Conservation (phyloP, 2,113 vertebrate species). For the Tragelaphus scriptus region DNA sequence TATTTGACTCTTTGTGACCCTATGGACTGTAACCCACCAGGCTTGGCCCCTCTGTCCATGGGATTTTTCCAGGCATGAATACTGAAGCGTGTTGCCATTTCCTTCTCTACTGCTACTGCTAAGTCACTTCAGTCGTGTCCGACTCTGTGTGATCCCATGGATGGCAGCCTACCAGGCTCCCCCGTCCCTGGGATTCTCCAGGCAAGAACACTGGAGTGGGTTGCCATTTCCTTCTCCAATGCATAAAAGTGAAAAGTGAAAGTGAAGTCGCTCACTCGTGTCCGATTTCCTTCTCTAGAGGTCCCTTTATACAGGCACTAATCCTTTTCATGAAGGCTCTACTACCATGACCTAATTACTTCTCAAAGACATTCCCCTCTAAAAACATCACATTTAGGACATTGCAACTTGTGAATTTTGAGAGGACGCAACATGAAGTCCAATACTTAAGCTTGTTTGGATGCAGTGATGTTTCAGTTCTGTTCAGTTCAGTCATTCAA, state of each 20-base stretch:
- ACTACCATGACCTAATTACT: not conserved
- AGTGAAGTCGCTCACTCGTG: too few relatives aligned
- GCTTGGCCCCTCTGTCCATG: not conserved
- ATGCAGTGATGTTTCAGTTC: not conserved
- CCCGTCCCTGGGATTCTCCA: too few relatives aligned
- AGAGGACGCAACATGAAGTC: not conserved
- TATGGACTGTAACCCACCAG: not conserved
- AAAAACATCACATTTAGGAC: not conserved
- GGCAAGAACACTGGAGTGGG: too few relatives aligned
- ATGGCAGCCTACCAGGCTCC: too few relatives aligned
- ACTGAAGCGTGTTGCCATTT: not conserved
- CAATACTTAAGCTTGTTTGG: not conserved
- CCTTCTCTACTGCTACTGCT: too few relatives aligned
- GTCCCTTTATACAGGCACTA: not conserved
- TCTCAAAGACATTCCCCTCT: not conserved
- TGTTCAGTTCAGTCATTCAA: not conserved
- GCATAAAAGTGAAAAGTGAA: too few relatives aligned
- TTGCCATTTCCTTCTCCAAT: too few relatives aligned
- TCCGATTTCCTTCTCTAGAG: not conserved
- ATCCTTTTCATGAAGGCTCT: not conserved
- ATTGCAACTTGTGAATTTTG: not conserved
- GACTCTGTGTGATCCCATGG: too few relatives aligned
- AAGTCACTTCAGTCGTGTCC: too few relatives aligned
- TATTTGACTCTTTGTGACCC: not conserved
- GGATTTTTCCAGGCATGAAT: not conserved